Evolutionary conservation across 2,113 vertebrate species (phyloP), one percentile per base, ranked within the genome.

Genomic region (Dromaius novaehollandiae): DNA sequence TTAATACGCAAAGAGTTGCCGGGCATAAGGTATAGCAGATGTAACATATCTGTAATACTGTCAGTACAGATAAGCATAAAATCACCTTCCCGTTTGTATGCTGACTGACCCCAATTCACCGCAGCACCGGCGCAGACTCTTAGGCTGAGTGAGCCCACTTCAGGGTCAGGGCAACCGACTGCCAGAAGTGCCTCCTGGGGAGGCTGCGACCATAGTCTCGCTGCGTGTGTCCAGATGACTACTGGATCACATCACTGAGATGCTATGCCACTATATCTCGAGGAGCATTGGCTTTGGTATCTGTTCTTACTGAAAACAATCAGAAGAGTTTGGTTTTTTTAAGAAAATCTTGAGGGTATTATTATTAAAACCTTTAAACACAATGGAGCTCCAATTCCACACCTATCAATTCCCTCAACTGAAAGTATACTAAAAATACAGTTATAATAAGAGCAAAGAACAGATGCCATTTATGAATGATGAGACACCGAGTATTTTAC

Each of bases 61-160:
- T 5, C 24, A 38, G 17, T 2, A n/a, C 3, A 48, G 63, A 16
- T 0, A 9, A 46, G 22, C n/a, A 51, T 21, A 46, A 15, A 17
- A 5, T 3, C 5, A 19, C 36, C 6, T 58, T 38, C 13, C 42
- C 28, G 53, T 2, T 7, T 0, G 13, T 4, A 17, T 9, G 48
- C 9, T 10, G 70, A 50, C 30, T 5, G 18, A 34, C 1, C 1
- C 12, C 4, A 0, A 3, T 0, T 3, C 30, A n/a, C 14, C 63
- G 56, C 36, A 28, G n/a, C 60, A 70, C 22, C 25, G 14, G 51
- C 38, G 38, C n/a, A 5, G 6, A 70, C 61, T 22, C 34, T 50
- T 32, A 46, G 19, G 20, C 50, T 51, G 13, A 36, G 21, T 12
- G 18, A 86, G 60, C 34, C 2, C 55, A 58, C 32, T 10, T 63